Evolutionary conservation across 2,797 vertebrate genomes (phyloP).

Genomic region (Danio albolineatus): DNA sequence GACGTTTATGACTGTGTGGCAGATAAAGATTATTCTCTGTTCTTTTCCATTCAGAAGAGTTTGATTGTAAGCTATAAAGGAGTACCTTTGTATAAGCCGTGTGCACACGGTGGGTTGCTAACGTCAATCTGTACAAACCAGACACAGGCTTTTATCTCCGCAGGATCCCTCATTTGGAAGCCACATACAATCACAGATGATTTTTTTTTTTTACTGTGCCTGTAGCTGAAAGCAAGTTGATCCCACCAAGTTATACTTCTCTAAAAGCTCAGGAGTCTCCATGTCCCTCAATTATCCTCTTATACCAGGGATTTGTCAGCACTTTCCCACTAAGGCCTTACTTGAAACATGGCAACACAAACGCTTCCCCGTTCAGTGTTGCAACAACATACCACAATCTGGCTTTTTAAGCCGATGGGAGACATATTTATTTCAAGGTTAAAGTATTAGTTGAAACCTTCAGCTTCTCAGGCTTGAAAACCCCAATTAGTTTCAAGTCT

Average conservation of each 20-base stretch:
- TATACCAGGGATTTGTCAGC: neutral
- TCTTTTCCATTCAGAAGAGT: conserved; percentile 4
- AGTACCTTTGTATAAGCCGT: conserved; percentile 9
- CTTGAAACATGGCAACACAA: neutral
- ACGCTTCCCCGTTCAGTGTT: neutral
- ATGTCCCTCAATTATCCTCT: conserved; percentile 3
- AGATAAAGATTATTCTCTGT: neutral
- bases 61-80: conserved; percentile 9
- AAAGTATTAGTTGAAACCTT: conserved; percentile 33
- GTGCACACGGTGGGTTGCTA: conserved; percentile 1
- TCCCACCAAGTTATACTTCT: conserved; percentile 13
- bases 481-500: conserved; percentile 59
- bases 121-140: neutral
- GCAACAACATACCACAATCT: neutral
- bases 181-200: neutral
- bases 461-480: conserved; percentile 47
- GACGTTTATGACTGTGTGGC: neutral
- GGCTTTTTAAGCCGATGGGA: neutral
- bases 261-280: neutral
- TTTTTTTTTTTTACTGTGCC: neutral
- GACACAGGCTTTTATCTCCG: conserved; percentile 49
- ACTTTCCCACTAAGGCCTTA: neutral
- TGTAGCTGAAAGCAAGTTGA: conserved; percentile 7
- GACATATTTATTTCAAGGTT: neutral
- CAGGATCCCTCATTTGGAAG: conserved; percentile 9